These are phyloP conservation scores for Sussaba pulchella DNA, from an alignment of 2,888 invertebrate genomes.

Conservation along the genomic window DNA sequence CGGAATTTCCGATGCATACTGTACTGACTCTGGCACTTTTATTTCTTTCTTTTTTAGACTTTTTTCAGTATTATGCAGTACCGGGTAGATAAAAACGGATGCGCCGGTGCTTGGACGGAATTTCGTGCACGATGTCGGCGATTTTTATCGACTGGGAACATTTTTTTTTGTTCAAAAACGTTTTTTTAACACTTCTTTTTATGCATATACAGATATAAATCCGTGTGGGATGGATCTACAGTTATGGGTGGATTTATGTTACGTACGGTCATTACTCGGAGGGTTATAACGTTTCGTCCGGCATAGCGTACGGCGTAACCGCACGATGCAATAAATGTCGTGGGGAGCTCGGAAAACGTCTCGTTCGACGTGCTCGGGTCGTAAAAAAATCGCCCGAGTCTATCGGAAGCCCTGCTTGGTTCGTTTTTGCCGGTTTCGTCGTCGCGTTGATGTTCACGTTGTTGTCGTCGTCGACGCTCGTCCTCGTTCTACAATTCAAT, in stretches of 20 bases:
- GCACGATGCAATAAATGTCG: conserved; percentile 59
- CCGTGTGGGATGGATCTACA: conserved; percentile 5
- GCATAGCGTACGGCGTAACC: conserved; percentile 30
- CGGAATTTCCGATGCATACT: conserved; percentile 32
- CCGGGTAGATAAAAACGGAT: neutral
- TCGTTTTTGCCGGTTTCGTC: neutral
- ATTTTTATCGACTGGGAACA: conserved; percentile 28
- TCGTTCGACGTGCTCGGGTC: conserved; percentile 39
- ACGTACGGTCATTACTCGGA: conserved; percentile 29
- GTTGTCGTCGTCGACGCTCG: neutral
- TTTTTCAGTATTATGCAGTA: neutral
- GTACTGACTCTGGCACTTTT: conserved; percentile 13
- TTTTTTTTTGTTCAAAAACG: conserved; percentile 13
- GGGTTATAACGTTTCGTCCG: conserved; percentile 45
- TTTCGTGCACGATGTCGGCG: conserved; percentile 13
- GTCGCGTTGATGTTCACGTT: neutral
- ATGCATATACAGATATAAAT: conserved; percentile 9
- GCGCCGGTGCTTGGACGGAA: neutral
- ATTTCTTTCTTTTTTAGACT: too few relatives aligned
- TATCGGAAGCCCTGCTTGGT: conserved; percentile 14
- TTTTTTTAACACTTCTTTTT: conserved; percentile 3
- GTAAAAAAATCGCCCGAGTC: conserved; percentile 51
- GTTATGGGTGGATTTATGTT: conserved; percentile 10
- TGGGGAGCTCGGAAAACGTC: conserved; percentile 45
- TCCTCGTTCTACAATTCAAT: conserved; percentile 18